phyloP scores from a whole-genome alignment of 1,140 invertebrate genomes.

The Penaeus vannamei region DNA sequence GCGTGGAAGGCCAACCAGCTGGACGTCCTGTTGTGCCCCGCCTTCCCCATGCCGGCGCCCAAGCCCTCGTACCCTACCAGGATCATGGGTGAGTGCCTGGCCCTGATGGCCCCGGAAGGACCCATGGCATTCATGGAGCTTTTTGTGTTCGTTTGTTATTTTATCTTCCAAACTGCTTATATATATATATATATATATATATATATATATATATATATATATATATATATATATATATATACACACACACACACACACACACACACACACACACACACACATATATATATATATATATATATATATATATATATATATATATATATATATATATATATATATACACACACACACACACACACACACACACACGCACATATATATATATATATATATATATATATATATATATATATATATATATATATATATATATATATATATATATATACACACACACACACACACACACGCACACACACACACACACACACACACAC shows the following conservation, averaged over 20 bases:
- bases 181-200: conserved; percentile 6
- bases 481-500: neutral
- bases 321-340: neutral
- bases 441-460: neutral
- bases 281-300: conserved; percentile 18
- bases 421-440: neutral
- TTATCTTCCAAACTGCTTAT: neutral
- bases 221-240: conserved; percentile 1
- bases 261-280: neutral
- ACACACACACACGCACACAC: neutral
- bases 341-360: neutral
- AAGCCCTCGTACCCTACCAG: neutral
- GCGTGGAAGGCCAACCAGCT: conserved; percentile 13
- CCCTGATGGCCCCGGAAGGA: no score
- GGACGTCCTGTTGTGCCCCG: conserved; percentile 17
- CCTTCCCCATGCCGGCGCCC: conserved; percentile 50
- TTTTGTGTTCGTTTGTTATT: neutral
- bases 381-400: conserved; percentile 4
- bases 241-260: neutral
- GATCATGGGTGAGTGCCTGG: neutral
- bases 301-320: neutral
- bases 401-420: conserved; percentile 5
- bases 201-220: conserved; percentile 15
- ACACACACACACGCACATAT: neutral
- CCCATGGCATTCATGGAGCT: neutral